Conservation (phyloP, 2,113 vertebrate genomes). For the Solenodon paradoxus region DNA sequence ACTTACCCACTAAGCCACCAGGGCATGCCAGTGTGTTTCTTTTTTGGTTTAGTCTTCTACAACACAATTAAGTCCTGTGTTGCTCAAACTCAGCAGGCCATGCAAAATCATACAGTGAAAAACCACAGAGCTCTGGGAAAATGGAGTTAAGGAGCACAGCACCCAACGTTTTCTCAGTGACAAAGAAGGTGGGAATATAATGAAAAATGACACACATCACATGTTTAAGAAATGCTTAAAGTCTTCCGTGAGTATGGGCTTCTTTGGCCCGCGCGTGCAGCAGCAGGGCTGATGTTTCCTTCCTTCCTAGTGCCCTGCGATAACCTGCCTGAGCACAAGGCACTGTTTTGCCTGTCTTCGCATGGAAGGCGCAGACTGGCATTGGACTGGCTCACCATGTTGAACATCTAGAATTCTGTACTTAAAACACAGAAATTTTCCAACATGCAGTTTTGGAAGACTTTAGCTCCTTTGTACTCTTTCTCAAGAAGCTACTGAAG, state of each 20-base stretch:
- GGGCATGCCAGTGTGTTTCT: not conserved
- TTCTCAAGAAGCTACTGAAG: not conserved
- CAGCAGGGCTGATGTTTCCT: not conserved
- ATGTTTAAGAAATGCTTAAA: not conserved
- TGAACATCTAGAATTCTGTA: not conserved
- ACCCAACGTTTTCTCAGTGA: not conserved
- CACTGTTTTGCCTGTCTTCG: not conserved
- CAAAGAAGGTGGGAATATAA: not conserved
- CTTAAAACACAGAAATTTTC: not conserved
- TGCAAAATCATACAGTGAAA: not conserved
- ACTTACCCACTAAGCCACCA: no score
- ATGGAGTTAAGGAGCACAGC: not conserved
- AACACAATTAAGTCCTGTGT: not conserved
- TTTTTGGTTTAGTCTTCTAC: not conserved
- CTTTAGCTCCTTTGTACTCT: not conserved
- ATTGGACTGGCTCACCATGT: not conserved
- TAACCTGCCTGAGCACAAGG: no score
- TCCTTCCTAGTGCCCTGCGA: no score
- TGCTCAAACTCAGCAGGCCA: not conserved
- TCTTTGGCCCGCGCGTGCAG: no score
- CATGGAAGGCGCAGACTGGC: not conserved
- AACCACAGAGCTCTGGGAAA: not conserved
- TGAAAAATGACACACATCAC: not conserved
- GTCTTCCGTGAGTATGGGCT: no score
- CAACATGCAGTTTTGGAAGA: not conserved